These are phyloP conservation scores for Ramphastos sulfuratus DNA, from an alignment of 2,113 vertebrate species.

Conservation along the genomic window DNA sequence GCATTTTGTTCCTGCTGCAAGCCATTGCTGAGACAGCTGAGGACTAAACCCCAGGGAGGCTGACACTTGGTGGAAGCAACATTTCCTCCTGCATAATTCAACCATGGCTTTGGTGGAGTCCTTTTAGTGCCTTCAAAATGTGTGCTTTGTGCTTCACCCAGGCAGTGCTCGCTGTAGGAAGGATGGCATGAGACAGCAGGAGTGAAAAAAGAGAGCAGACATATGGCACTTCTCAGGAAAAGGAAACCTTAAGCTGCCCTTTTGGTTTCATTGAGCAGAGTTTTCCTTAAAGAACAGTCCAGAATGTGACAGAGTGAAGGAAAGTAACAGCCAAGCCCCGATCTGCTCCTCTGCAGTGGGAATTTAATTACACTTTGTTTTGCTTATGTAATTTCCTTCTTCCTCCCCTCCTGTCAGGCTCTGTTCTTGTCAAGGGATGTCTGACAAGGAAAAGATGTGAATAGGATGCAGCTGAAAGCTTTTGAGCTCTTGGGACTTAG, in stretches of 20 bases:
- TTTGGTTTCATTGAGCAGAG: neutral
- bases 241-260: neutral
- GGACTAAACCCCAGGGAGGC: neutral
- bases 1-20: conserved; percentile 23
- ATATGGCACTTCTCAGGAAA: neutral
- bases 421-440: neutral
- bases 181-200: neutral
- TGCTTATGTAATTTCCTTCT: conserved; percentile 39
- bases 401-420: conserved; percentile 14
- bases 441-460: conserved; percentile 46
- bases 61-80: neutral
- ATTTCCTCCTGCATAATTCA: neutral
- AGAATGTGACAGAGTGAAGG: conserved; percentile 23
- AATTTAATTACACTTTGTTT: conserved; percentile 50
- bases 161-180: rapidly evolving
- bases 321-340: neutral
- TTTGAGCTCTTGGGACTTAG: conserved; percentile 13
- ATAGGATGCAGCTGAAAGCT: conserved; percentile 45
- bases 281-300: conserved; percentile 12
- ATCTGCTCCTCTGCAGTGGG: conserved; percentile 26
- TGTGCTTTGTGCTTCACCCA: neutral
- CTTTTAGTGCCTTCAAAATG: neutral
- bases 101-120: neutral
- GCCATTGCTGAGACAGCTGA: neutral
- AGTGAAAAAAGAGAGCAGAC: neutral